Conservation (phyloP, 2,797 vertebrate species). For the Acanthopagrus latus region DNA sequence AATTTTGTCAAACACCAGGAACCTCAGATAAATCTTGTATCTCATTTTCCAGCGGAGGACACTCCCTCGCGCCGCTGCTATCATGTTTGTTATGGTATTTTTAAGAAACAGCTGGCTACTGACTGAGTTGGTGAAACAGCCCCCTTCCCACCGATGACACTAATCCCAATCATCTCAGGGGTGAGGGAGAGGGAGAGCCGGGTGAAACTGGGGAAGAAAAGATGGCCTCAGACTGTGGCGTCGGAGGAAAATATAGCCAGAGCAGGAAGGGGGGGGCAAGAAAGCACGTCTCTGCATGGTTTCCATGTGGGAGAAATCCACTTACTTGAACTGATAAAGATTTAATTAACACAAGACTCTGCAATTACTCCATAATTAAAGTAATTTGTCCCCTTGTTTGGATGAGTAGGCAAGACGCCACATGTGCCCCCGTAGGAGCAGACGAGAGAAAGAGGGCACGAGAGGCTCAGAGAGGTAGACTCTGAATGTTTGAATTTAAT, state of each 20-base stretch:
- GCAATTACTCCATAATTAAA: slow-evolving; percentile 99
- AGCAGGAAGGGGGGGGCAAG: slow-evolving; percentile 46
- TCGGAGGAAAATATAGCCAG: slow-evolving; percentile 50
- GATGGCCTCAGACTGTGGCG: slow-evolving; percentile 56
- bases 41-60: slow-evolving; percentile 84
- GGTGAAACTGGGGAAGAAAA: slow-evolving; percentile 56
- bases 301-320: slow-evolving; percentile 96
- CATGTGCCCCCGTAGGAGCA: slow-evolving; percentile 61
- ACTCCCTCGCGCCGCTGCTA: slow-evolving; percentile 71
- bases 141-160: slow-evolving; percentile 63
- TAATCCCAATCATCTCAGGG: slow-evolving; percentile 80
- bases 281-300: slow-evolving; percentile 80
- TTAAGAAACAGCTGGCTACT: slow-evolving; percentile 81
- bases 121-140: slow-evolving; percentile 70
- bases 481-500: slow-evolving; percentile 50
- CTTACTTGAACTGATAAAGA: slow-evolving; percentile 99
- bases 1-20: slow-evolving; percentile 89
- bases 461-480: slow-evolving; percentile 52
- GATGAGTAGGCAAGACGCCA: slow-evolving; percentile 76
- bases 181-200: slow-evolving; percentile 51
- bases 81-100: slow-evolving; percentile 85
- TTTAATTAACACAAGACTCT: slow-evolving; percentile 97
- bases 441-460: slow-evolving; percentile 43
- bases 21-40: slow-evolving; percentile 86
- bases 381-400: slow-evolving; percentile 93